Evolutionary conservation across 2,797 vertebrate species (phyloP).

Genomic region (Delichon dasypus): DNA sequence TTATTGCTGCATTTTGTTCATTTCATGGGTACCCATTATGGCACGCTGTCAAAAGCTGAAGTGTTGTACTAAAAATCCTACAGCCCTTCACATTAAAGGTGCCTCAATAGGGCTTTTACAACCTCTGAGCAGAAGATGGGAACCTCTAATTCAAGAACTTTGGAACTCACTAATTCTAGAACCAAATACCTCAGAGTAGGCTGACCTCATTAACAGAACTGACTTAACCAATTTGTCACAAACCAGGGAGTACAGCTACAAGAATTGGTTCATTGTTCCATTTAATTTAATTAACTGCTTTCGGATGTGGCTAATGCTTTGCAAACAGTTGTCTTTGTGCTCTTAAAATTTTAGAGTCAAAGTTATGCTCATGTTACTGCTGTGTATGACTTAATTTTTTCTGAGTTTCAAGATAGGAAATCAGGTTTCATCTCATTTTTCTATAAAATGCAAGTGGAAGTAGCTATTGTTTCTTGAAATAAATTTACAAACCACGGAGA

Average conservation of each 20-base stretch:
- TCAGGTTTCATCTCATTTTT: not conserved
- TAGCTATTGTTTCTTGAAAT: not conserved
- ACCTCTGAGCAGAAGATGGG: not conserved
- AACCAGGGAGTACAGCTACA: not conserved
- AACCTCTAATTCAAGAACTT: not conserved
- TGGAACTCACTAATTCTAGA: not conserved
- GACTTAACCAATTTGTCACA: slow-evolving; percentile 28
- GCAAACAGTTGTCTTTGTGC: not conserved
- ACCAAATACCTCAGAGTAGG: not conserved
- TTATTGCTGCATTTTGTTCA: slow-evolving; percentile 34
- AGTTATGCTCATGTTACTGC: not conserved
- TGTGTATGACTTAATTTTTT: not conserved
- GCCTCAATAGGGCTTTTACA: not conserved
- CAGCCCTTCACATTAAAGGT: not conserved
- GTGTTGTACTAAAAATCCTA: not conserved
- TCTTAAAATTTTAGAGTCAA: not conserved
- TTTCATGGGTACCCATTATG: not conserved
- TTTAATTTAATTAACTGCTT: slow-evolving; percentile 26
- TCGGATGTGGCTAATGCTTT: not conserved
- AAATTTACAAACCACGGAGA: not conserved
- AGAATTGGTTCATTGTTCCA: not conserved
- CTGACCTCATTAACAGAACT: not conserved
- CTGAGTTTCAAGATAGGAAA: not conserved
- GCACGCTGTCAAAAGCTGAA: not conserved
- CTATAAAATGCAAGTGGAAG: not conserved